Percentiles rank a stretch among this genome's conserved stretches.
These are phyloP conservation scores for Gastrophysa polygoni DNA, from an alignment of 2,888 invertebrate genomes.

Conservation along the genomic window DNA sequence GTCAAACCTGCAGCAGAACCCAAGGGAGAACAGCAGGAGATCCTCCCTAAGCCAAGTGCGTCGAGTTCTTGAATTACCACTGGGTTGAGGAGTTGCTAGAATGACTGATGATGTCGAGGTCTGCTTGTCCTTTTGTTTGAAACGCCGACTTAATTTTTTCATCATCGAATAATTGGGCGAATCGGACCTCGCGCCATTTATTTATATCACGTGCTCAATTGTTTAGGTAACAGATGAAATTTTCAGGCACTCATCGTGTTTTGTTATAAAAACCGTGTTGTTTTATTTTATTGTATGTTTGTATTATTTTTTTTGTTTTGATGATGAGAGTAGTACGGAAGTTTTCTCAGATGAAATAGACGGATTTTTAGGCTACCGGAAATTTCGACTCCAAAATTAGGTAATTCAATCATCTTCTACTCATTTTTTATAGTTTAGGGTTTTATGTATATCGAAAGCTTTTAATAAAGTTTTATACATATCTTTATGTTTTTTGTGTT, in stretches of 20 bases:
- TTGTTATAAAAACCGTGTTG: constrained; percentile 47
- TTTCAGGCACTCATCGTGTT: constrained; percentile 37
- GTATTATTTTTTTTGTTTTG: constrained; percentile 37
- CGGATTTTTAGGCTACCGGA: constrained; percentile 19
- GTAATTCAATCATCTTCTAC: constrained; percentile 34
- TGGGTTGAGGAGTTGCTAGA: constrained; percentile 15
- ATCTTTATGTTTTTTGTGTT: constrained; percentile 13
- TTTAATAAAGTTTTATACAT: constrained; percentile 57
- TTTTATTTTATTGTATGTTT: constrained; percentile 42
- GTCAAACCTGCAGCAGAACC: constrained; percentile 52
- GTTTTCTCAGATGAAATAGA: not conserved
- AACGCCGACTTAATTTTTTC: constrained; percentile 47
- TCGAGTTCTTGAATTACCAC: constrained; percentile 50
- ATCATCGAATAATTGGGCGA: constrained; percentile 49
- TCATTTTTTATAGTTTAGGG: constrained; percentile 43
- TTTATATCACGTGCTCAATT: constrained; percentile 47
- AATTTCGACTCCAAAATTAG: constrained; percentile 15
- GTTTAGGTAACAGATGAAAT: constrained; percentile 30
- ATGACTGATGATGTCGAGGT: constrained; percentile 48
- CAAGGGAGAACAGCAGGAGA: constrained; percentile 39
- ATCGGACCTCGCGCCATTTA: constrained; percentile 50
- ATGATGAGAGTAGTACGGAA: constrained; percentile 23
- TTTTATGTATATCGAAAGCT: constrained; percentile 52
- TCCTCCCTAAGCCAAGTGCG: constrained; percentile 46
- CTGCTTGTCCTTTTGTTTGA: constrained; percentile 55